Conservation (phyloP, 2,113 vertebrate genomes). For the Coracopsis vasa region DNA sequence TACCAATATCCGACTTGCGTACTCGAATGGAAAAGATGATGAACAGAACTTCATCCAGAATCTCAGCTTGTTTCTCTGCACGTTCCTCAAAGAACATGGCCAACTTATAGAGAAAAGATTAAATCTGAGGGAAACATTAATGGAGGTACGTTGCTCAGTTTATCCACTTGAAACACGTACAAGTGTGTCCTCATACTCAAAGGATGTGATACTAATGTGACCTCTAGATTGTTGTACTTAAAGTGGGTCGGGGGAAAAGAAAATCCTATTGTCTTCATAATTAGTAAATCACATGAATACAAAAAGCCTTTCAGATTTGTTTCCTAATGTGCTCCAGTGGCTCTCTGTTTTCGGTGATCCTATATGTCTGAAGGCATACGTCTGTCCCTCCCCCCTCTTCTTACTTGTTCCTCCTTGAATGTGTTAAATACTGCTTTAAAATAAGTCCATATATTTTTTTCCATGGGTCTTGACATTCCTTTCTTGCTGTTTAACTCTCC, state of each 20-base stretch:
- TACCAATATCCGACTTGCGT: slow-evolving; percentile 96
- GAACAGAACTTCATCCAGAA: slow-evolving; percentile 99
- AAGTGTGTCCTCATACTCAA: not conserved
- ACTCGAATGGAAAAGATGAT: slow-evolving; percentile 96
- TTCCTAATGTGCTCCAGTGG: not conserved
- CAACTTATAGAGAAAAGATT: slow-evolving; percentile 95
- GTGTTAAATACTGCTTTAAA: not conserved
- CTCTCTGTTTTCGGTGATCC: not conserved
- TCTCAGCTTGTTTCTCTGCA: slow-evolving; percentile 98
- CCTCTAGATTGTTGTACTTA: not conserved
- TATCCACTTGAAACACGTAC: not conserved
- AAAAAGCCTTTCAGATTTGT: not conserved
- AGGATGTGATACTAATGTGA: not conserved
- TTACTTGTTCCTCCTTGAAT: not conserved
- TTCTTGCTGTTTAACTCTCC: not conserved
- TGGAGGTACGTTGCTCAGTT: slow-evolving; percentile 83
- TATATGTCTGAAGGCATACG: not conserved
- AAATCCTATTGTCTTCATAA: not conserved
- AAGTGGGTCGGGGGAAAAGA: not conserved
- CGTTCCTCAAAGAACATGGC: slow-evolving; percentile 97
- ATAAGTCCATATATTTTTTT: not conserved
- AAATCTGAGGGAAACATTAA: slow-evolving; percentile 93
- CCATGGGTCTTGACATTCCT: accelerated
- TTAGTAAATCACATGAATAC: not conserved
- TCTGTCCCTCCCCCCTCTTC: not conserved